Base-by-base conservation (phyloP, 2,888 invertebrate genomes). In the Drosophila melanosoma region DNA sequence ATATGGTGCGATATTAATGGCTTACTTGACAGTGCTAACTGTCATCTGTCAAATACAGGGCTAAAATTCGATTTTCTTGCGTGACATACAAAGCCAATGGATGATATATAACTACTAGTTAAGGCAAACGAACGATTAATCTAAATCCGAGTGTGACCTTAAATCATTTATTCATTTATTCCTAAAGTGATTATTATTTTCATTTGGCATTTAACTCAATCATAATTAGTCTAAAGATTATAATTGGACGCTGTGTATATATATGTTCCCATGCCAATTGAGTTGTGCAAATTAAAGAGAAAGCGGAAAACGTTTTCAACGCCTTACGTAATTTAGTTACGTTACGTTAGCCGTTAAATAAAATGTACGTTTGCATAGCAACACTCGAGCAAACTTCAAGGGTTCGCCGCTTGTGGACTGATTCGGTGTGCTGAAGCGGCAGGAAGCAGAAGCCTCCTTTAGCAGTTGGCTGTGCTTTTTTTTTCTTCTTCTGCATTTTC, bases 321-420 rank as follows among this genome's bases (percentile, higher is more conserved):
- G 69, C 63, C 81, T 79, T 79, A 79, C 82, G 82, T 81, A 79
- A 79, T 79, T 74, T 68, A 65, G 65, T 80, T 80, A 78, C 63
- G 81, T 69, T 80, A 76, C 64, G 76, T 73, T 68, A 59, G 62
- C 68, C 72, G 76, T 83, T 74, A 81, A 81, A 81, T 78, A 68
- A 77, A 74, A 70, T 64, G 58, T 54, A 57, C 71, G 77, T 80
- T 74, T 62, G 74, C 82, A 85, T 82, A 81, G 83, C 83, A 82
- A 82, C 82, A 82, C 82, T 69, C 69, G 63, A 72, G 63, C 48
- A 23, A 64, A 74, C 78, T 78, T 78, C 79, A 75, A 66, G 79
- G 66, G 66, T 70, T 56, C 54, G 32, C 29, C 45, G 20, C 45
- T 35, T 48, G 42, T 11, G 33, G 26, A 17, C 17, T 33, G 12